A percentile compares a stretch with the other conserved stretches of the same genome.
Conservation (phyloP, 2,113 vertebrate species). For the Melanocharis versteri region DNA sequence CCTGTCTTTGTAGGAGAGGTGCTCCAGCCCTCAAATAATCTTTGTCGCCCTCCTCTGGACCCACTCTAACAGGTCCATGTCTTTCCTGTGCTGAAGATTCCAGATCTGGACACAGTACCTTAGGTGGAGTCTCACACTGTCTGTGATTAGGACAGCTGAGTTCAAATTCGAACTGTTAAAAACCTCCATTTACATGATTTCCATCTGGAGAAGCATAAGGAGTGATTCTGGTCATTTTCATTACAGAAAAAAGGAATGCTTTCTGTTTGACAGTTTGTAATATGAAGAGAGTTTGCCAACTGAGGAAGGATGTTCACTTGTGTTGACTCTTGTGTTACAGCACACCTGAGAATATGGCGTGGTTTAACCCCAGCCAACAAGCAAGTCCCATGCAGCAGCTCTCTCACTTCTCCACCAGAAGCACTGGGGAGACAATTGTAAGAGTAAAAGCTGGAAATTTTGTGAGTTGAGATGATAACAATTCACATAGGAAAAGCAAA, state of each 20-base stretch:
- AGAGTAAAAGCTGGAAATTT: neutral
- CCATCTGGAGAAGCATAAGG: neutral
- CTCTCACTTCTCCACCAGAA: neutral
- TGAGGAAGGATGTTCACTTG: neutral
- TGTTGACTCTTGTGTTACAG: neutral
- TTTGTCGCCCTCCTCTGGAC: neutral
- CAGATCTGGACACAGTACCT: neutral
- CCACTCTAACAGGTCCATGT: neutral
- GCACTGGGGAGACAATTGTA: accelerated
- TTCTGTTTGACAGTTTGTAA: neutral
- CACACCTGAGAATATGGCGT: accelerated
- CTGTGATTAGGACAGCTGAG: neutral
- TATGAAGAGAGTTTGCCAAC: neutral
- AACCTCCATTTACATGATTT: neutral
- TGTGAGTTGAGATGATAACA: neutral
- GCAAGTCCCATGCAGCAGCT: accelerated
- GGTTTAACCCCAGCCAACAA: neutral
- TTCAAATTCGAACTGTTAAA: neutral
- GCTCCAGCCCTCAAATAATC: accelerated
- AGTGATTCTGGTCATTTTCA: neutral
- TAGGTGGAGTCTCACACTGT: too few relatives aligned
- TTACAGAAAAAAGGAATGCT: neutral
- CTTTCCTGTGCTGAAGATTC: neutral
- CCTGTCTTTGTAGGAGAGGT: neutral
- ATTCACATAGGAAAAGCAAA: neutral